Evolutionary conservation across 2,797 vertebrate genomes (phyloP), one percentile per base, ranked within the genome.

Genomic region (Trichosurus vulpecula): DNA sequence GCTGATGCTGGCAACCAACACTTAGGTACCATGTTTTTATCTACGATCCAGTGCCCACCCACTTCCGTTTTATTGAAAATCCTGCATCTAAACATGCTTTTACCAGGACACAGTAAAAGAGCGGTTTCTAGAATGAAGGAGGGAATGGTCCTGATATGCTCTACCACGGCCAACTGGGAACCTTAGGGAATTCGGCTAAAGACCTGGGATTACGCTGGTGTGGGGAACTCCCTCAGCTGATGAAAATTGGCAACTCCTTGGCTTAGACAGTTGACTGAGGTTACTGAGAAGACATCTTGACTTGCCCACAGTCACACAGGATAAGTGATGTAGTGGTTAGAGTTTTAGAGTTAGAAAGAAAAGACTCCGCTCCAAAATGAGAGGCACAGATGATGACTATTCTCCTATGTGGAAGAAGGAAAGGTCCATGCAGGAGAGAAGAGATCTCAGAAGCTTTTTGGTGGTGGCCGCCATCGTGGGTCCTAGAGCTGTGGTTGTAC

Each of bases 381-480:
- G 13, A 52, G 41, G 29, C n/a, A 47, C 41, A 51, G 9, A 47
- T 29, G 74, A 27, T 47, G 74, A 51, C 41, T 27, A 2, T 27
- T 2, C n/a, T 6, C 6, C 3, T 19, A 52, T 0, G 12, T 56
- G 9, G 30, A 29, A 4, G 19, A 90, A 16, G 30, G 13, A 2
- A 22, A 91, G 30, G 81, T n/a, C 41, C 9, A 58, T 12, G 47
- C 16, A n/a, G 22, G 25, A 8, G 66, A 0, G 0, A 0, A 11
- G 51, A 27, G 35, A 52, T 6, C 51, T 66, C 89, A 57, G 81
- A 29, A 22, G 41, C 87, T 16, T 35, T 58, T 74, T 6, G 81
- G 52, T n/a, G 0, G 6, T 30, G 19, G 55, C 56, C 19, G 29
- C n/a, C 90, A 47, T 52, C n/a, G 94, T 58, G 74, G 74, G 22